Evolutionary conservation across 1,140 invertebrate genomes (phyloP), one percentile per base, ranked within the genome.

Genomic region (Nilaparvata lugens): DNA sequence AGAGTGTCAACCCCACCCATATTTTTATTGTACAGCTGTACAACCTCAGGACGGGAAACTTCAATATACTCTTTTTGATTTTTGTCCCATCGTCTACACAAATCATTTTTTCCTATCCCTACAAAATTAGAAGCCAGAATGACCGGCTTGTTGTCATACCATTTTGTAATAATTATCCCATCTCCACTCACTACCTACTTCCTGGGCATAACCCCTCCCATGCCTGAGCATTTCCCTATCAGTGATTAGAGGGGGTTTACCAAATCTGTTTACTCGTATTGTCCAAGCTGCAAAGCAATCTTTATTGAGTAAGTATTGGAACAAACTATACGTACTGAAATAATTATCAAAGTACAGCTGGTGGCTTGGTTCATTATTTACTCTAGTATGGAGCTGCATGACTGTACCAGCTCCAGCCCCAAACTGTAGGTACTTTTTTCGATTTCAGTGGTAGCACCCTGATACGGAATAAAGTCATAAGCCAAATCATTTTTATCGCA

Each of bases 1-100:
- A 64, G 48, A 19, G 68, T 63, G 55, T 73, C 70, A 19, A 72
- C 65, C 21, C 72, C 69, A 28, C 69, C 69, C 69, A 72, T 71
- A 54, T 58, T 62, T 56, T 66, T 62, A 57, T 73, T 73, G 60
- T 73, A 72, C 42, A 52, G 18, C 52, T 66, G 60, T 1, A 71
- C 58, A 31, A 69, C 65, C 23, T 61, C 58, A 55, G 71, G 71
- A 9, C 64, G 38, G 25, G 53, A 23, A n/a, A 71, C 61, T 19
- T 63, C 25, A 16, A 69, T 55, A 31, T 68, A 64, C 58, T 63
- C 51, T 45, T 69, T 70, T 21, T 64, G 42, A 52, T 64, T 66
- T 66, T 71, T 71, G 54, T 64, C 65, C 67, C 69, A 71, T 16
- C 68, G 40, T 42, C 60, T 62, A 56, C 66, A 69, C 6, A 14